These are phyloP conservation scores for Amphiprion percula DNA, from an alignment of 2,113 vertebrate species.

Conservation along the genomic window DNA sequence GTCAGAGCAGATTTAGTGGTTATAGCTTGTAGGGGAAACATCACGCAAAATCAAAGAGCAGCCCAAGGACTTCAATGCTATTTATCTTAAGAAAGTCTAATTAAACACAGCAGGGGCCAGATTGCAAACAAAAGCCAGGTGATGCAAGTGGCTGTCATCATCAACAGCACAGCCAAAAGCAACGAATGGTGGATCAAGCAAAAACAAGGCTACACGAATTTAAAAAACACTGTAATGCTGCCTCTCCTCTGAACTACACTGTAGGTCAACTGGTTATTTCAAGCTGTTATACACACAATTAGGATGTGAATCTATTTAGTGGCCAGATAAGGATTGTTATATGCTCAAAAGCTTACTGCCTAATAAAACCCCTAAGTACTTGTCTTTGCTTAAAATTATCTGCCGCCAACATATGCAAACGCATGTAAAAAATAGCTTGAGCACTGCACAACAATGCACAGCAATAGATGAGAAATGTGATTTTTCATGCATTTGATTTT, in stretches of 20 bases:
- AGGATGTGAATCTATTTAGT: constrained; percentile 5
- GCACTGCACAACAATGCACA: constrained; percentile 2
- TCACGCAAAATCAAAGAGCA: constrained; percentile 44
- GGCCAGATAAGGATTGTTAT: constrained; percentile 1
- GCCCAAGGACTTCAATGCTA: constrained; percentile 37
- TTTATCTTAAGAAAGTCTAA: constrained; percentile 49
- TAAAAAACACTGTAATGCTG: constrained; percentile 17
- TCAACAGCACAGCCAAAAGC: constrained; percentile 49
- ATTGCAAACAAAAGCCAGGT: constrained; percentile 65
- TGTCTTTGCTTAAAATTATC: constrained; percentile 18
- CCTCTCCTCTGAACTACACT: constrained; percentile 21
- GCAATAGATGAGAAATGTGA: constrained; percentile 26
- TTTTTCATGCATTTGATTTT: constrained; percentile 40
- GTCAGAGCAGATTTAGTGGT: constrained; percentile 35
- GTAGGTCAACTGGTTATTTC: constrained; percentile 29
- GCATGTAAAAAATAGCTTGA: constrained; percentile 25
- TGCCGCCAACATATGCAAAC: constrained; percentile 18
- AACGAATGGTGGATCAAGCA: constrained; percentile 41
- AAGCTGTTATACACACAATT: constrained; percentile 14
- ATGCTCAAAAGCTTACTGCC: neutral
- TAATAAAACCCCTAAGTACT: neutral
- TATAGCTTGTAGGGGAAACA: constrained; percentile 23
- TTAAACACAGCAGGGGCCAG: constrained; percentile 64
- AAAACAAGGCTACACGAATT: constrained; percentile 43
- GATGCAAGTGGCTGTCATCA: constrained; percentile 72